Evolutionary conservation across 2,888 invertebrate species (phyloP), one percentile per base, ranked within the genome.

Genomic region (Syrphus vitripennis): DNA sequence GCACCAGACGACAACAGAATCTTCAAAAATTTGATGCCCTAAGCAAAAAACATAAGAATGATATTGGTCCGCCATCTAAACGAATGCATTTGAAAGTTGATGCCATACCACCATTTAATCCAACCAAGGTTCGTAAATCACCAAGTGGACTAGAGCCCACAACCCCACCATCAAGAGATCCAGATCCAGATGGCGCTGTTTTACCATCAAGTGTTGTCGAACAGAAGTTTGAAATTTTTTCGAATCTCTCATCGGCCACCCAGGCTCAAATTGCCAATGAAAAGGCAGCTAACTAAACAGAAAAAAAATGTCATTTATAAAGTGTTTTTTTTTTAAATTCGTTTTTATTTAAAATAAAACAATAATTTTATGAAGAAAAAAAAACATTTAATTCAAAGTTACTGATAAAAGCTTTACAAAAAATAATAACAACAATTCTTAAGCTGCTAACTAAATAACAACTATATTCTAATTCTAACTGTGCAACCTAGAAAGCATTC

Each of bases 171-270:
- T 77, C 82, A 1, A 63, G 67, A 67, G 79, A 77, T 50, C 76
- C 83, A 55, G 76, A 71, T 50, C 74, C 77, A 42, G 86, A 80
- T 63, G 83, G 80, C 57, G 74, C 69, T 53, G 82, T 78, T 5
- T 12, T 83, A 12, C 88, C 88, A 19, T 78, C 83, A 1, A 61
- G 79, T 4, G 50, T 86, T 48, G 86, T 86, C n/a, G 86, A 86
- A 40, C 86, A 86, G 19, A 86, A 86, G 42, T 86, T 86, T 34
- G 86, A 86, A 78, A 82, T 81, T 0, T 81, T 86, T 93, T 88
- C 94, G 92, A 93, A 94, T 93, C 93, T 93, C 93, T 93, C 94
- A 93, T 90, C 94, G 93, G 63, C 94, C 93, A 88, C 93, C 91
- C 84, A 93, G 91, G 90, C 89, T 48, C 48, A 86, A 87, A 88